Evolutionary conservation across 2,113 vertebrate genomes (phyloP).

Genomic region (Oreochromis aureus): DNA sequence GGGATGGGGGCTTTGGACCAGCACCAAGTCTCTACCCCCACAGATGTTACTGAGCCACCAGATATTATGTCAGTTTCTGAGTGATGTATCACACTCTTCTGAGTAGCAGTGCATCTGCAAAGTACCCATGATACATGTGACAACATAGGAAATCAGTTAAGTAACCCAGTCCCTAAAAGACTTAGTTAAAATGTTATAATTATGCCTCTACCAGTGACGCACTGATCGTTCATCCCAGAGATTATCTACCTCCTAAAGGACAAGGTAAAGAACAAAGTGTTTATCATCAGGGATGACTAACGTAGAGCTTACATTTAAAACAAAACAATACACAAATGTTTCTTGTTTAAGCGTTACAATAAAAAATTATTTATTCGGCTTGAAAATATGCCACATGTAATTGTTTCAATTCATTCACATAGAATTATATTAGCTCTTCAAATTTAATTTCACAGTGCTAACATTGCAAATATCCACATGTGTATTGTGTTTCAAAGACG

Average conservation of each 20-base stretch:
- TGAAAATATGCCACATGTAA: conserved; percentile 16
- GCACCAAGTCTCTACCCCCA: conserved; percentile 77
- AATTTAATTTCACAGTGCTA: not conserved
- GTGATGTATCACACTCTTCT: conserved; percentile 61
- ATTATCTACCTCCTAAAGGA: not conserved
- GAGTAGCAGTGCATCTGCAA: conserved; percentile 5
- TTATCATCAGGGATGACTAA: not conserved
- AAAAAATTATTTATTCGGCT: not conserved
- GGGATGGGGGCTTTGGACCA: conserved; percentile 75
- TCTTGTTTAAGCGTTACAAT: not conserved
- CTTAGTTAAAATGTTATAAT: not conserved
- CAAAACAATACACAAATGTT: not conserved
- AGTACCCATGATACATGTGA: not conserved
- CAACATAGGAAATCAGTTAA: not conserved
- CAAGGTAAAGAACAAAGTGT: not conserved
- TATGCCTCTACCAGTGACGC: not conserved
- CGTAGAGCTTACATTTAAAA: not conserved
- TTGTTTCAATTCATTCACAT: not conserved
- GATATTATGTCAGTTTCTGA: conserved; percentile 74
- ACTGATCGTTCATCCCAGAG: not conserved
- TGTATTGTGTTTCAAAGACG: not conserved
- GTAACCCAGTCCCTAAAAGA: not conserved
- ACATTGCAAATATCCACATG: not conserved
- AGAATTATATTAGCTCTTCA: not conserved
- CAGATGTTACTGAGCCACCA: conserved; percentile 77